Percentiles rank a stretch among this genome's conserved stretches.
phyloP scores from a whole-genome alignment of 1,140 invertebrate genomes.

The Goniozus legneri region DNA sequence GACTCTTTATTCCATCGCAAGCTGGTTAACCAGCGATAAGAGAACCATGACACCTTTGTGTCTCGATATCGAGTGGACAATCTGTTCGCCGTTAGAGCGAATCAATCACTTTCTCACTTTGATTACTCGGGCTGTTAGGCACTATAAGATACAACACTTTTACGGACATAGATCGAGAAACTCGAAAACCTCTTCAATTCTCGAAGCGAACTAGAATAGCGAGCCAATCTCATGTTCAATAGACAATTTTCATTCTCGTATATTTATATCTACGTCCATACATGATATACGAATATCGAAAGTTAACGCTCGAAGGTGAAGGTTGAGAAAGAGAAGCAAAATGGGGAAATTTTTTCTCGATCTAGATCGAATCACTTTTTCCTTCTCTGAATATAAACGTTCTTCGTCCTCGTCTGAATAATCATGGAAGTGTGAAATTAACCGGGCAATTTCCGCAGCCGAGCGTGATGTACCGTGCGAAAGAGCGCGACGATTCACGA shows the following conservation, averaged over 20 bases:
- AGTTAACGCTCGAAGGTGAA: background rate
- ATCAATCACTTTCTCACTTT: too few relatives aligned
- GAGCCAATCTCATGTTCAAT: slow-evolving; percentile 44
- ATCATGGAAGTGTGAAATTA: slow-evolving; percentile 52
- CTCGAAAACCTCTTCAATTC: too few relatives aligned
- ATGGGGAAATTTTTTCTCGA: slow-evolving; percentile 10
- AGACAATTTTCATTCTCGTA: slow-evolving; percentile 44
- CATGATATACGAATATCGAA: slow-evolving; percentile 10
- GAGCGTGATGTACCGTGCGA: slow-evolving; percentile 28
- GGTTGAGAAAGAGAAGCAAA: background rate
- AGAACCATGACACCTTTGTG: too few relatives aligned
- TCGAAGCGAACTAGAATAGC: too few relatives aligned
- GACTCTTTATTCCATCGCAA: too few relatives aligned
- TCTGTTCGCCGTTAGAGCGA: too few relatives aligned
- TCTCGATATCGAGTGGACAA: too few relatives aligned
- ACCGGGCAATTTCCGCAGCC: slow-evolving; percentile 44
- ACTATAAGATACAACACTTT: too few relatives aligned
- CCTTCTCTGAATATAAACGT: slow-evolving; percentile 41
- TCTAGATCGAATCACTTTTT: background rate
- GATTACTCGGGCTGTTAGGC: too few relatives aligned
- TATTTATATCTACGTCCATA: slow-evolving; percentile 8
- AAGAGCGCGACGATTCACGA: too few relatives aligned
- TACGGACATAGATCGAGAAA: too few relatives aligned
- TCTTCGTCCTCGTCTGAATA: slow-evolving; percentile 45
- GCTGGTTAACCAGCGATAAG: too few relatives aligned